Percentiles rank a stretch among this genome's conserved stretches.
These are phyloP conservation scores for Eueremaeus valkanovi DNA, from an alignment of 2,888 invertebrate genomes.

Conservation along the genomic window DNA sequence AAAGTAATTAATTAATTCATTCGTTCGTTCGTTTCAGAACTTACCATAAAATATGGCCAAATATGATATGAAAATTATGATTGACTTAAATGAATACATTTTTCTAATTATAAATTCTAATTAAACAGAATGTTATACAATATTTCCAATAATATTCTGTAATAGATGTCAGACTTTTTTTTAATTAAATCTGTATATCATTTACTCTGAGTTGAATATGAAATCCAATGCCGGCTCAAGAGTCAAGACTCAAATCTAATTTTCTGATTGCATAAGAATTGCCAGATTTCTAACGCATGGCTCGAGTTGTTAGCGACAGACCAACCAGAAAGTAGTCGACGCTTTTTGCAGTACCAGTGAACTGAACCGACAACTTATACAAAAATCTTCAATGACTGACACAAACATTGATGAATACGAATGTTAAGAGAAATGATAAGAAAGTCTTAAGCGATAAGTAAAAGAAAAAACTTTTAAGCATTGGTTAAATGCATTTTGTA, in stretches of 20 bases:
- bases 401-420: not conserved
- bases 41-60: not conserved
- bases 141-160: not conserved
- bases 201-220: not conserved
- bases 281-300: not conserved
- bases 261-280: not conserved
- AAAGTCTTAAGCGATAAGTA: not conserved
- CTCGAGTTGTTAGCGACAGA: not conserved
- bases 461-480: too few relatives aligned
- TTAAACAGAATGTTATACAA: not conserved
- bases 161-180: not conserved
- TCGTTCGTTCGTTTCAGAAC: not conserved
- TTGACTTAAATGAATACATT: not conserved
- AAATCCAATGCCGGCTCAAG: not conserved
- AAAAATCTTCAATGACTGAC: not conserved
- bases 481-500: too few relatives aligned
- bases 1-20: not conserved
- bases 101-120: not conserved
- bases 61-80: not conserved
- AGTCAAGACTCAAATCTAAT: not conserved
- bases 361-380: not conserved
- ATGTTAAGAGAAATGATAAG: not conserved
- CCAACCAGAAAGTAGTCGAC: not conserved
- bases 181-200: not conserved
- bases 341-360: not conserved